These are phyloP conservation scores for Galaxias olidus DNA, from an alignment of 2,797 vertebrate genomes.

Conservation along the genomic window DNA sequence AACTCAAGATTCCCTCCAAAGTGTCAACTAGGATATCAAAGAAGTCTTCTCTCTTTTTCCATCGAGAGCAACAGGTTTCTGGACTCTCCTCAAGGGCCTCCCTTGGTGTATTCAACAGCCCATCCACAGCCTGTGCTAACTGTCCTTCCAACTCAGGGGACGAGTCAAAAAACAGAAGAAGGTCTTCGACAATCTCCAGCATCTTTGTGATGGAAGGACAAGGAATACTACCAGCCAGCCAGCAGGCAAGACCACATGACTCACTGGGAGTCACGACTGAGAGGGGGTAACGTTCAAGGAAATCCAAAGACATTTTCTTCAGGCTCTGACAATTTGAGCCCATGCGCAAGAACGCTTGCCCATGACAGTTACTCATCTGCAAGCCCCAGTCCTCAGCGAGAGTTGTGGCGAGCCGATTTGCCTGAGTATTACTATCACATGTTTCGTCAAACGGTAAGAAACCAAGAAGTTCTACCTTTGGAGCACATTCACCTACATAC, in stretches of 20 bases:
- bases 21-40: slow-evolving; percentile 92
- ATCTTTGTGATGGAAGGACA: slow-evolving; percentile 82
- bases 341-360: slow-evolving; percentile 89
- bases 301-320: slow-evolving; percentile 86
- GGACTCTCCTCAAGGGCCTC: slow-evolving; percentile 78
- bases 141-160: slow-evolving; percentile 81
- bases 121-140: slow-evolving; percentile 83
- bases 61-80: slow-evolving; percentile 85
- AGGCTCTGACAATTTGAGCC: slow-evolving; percentile 87
- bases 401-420: slow-evolving; percentile 80
- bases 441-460: slow-evolving; percentile 84
- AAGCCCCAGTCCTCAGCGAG: slow-evolving; percentile 92
- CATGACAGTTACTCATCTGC: slow-evolving; percentile 92
- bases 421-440: slow-evolving; percentile 74
- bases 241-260: slow-evolving; percentile 91
- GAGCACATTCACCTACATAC: slow-evolving; percentile 85
- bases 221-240: slow-evolving; percentile 88
- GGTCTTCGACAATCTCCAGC: slow-evolving; percentile 86
- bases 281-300: slow-evolving; percentile 86
- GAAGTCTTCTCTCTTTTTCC: slow-evolving; percentile 91
- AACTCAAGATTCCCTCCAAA: slow-evolving; percentile 86
- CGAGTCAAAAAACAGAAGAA: slow-evolving; percentile 85
- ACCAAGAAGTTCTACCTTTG: slow-evolving; percentile 91
- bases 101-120: slow-evolving; percentile 78
- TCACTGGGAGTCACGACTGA: slow-evolving; percentile 89